A percentile compares a stretch with the other conserved stretches of the same genome.
Evolutionary conservation across 2,797 vertebrate genomes (phyloP).

Genomic region (Enteromius viviparus): DNA sequence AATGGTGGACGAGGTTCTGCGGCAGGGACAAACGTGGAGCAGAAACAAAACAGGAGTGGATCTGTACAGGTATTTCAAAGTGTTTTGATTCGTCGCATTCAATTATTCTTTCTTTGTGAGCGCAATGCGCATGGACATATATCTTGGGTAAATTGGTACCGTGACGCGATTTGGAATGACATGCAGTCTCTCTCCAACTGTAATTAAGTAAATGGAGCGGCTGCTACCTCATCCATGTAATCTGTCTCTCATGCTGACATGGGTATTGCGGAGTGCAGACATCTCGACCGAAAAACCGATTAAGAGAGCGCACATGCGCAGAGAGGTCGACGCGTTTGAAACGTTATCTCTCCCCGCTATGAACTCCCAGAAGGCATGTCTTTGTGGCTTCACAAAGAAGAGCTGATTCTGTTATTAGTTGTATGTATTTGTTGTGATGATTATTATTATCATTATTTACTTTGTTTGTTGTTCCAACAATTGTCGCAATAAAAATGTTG

Average conservation of each 20-base stretch:
- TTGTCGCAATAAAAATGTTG: neutral
- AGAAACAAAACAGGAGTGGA: constrained; percentile 85
- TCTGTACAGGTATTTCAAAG: constrained; percentile 84
- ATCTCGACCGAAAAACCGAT: constrained; percentile 53
- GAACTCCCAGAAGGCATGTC: neutral
- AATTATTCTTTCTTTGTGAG: neutral
- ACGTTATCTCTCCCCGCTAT: neutral
- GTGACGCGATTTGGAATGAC: no score
- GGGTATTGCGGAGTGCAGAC: neutral
- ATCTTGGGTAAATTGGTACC: neutral
- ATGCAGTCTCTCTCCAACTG: neutral
- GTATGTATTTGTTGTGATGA: neutral
- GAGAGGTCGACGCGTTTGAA: neutral
- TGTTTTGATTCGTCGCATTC: neutral
- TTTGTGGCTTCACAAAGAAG: neutral
- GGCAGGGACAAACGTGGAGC: constrained; percentile 83
- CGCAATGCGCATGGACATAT: neutral
- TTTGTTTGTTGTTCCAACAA: no score
- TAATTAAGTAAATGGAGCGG: neutral
- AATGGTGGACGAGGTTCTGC: constrained; percentile 88
- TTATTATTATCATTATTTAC: no score
- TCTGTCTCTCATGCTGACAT: constrained; percentile 23
- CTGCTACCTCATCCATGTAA: neutral
- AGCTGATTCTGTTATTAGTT: neutral
- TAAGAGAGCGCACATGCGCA: constrained; percentile 53